Conservation (phyloP, 2,113 vertebrate genomes). For the Neomonachus schauinslandi region DNA sequence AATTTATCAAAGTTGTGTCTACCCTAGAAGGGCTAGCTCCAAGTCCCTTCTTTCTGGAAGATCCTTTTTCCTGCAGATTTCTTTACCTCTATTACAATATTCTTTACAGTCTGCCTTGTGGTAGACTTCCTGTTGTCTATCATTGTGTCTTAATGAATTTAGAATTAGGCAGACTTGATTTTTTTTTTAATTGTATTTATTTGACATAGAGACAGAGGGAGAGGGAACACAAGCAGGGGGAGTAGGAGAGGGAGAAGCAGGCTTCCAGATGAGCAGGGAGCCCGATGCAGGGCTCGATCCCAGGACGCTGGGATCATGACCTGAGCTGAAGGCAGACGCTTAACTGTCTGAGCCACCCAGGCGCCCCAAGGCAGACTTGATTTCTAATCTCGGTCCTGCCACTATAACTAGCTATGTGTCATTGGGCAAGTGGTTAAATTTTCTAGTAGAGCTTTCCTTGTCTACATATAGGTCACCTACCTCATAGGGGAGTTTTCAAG, state of each 20-base stretch:
- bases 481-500: not conserved
- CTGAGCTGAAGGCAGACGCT: no score
- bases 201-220: no score
- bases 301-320: no score
- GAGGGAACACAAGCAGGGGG: no score
- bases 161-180: not conserved
- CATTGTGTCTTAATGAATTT: not conserved
- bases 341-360: no score
- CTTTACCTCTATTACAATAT: not conserved
- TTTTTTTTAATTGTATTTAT: no score
- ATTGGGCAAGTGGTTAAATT: not conserved
- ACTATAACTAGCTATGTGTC: not conserved
- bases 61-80: not conserved
- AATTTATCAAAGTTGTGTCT: not conserved
- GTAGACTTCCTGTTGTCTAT: not conserved
- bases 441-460: not conserved
- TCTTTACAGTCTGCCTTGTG: not conserved
- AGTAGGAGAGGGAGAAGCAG: no score
- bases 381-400: not conserved
- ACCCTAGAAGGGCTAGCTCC: accelerated
- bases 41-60: not conserved
- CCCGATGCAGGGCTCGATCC: no score
- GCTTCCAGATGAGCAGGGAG: no score
- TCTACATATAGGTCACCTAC: not conserved
- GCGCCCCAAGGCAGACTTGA: not conserved